Evolutionary conservation across 2,888 invertebrate species (phyloP), one percentile per base, ranked within the genome.

Genomic region (Exephanes ischioxanthus): DNA sequence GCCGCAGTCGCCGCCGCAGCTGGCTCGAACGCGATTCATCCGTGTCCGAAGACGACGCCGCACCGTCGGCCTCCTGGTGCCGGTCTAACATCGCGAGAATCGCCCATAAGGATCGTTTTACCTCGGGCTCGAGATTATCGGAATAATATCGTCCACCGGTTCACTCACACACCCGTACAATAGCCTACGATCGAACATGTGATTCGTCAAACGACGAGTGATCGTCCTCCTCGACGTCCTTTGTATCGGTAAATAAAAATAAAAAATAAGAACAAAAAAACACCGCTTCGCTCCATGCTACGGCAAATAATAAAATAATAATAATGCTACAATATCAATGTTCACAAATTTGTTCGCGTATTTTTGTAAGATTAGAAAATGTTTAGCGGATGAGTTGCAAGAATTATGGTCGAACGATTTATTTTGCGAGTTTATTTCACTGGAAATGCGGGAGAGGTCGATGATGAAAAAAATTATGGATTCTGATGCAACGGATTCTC

Each of bases 1-100:
- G 85, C 89, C 88, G 79, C 90, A 89, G 91, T 91, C 90, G 82
- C 83, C 77, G 80, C 77, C 88, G 90, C 91, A 90, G 91, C 91
- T 91, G 90, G 78, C 86, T 85, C 89, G 86, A 81, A 84, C 87
- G 89, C 88, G 90, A 88, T 88, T 88, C 88, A 87, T 88, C 86
- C 88, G 87, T 83, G 85, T 80, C 77, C 61, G 66, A 61, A n/a
- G 55, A 53, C 55, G 63, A 63, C 67, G 72, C 75, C 72, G 75
- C 70, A 67, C 58, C 22, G 41, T n/a, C 71, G 5, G 51, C 58
- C 58, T 63, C 75, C 76, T 73, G 51, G 61, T 82, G 45, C 37
- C 76, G 79, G 58, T 86, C 53, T 63, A 71, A n/a, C 26, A 11
- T 9, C 82, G 76, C 75, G 79, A 80, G 16, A 72, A 16, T 53